Percentiles rank a stretch among this genome's conserved stretches.
Conservation (phyloP, 1,140 invertebrate genomes). For the Bombus cullumanus region DNA sequence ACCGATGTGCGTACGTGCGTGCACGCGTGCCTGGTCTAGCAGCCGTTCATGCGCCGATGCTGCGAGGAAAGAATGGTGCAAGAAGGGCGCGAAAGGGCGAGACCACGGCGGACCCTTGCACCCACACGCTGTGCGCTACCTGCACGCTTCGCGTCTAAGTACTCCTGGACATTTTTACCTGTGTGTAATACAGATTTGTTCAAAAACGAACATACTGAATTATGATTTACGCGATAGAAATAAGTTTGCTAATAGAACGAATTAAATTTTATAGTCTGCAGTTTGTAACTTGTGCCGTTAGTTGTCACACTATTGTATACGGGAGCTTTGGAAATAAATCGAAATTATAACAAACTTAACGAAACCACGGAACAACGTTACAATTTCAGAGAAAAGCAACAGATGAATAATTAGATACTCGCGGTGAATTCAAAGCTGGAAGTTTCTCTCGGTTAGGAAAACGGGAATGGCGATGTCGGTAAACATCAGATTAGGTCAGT, state of each 20-base stretch:
- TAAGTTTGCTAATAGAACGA: too few relatives aligned
- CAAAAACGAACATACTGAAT: background rate
- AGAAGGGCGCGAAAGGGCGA: slow-evolving; percentile 48
- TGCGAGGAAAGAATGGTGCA: slow-evolving; percentile 49
- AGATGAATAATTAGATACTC: background rate
- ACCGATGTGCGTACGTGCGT: background rate
- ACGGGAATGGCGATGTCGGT: slow-evolving; percentile 2
- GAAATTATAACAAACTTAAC: background rate
- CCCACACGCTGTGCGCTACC: background rate
- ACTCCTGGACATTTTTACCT: slow-evolving; percentile 6
- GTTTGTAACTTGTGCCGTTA: too few relatives aligned
- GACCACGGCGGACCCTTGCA: slow-evolving; percentile 16
- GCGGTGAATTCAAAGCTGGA: too few relatives aligned
- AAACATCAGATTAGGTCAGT: slow-evolving; percentile 25
- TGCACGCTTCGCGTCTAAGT: slow-evolving; percentile 6
- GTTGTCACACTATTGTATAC: too few relatives aligned
- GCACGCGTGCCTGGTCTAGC: background rate
- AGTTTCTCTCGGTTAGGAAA: background rate
- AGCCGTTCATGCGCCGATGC: slow-evolving; percentile 57
- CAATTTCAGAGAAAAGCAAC: background rate
- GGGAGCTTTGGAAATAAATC: too few relatives aligned
- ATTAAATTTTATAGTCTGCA: too few relatives aligned
- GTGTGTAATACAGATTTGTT: background rate
- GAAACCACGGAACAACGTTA: background rate
- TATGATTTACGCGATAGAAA: too few relatives aligned